Conservation (phyloP, 2,113 vertebrate species). For the Laticauda colubrina region DNA sequence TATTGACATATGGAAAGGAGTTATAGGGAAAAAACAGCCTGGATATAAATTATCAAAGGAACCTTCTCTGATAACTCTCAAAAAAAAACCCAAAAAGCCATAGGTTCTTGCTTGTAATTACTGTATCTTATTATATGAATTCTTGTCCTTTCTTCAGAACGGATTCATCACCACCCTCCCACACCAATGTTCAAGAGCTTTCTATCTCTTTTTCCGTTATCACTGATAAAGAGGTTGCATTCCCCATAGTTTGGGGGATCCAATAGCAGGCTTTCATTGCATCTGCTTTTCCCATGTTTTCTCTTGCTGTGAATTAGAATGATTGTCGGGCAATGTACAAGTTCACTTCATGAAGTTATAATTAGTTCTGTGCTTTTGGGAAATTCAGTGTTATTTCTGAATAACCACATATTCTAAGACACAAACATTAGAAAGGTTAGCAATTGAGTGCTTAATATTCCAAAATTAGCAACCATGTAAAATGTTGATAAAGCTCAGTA, state of each 20-base stretch:
- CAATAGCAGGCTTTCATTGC: background rate
- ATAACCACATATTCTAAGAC: conserved; percentile 33
- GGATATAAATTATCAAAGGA: background rate
- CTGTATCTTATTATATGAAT: background rate
- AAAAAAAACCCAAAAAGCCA: background rate
- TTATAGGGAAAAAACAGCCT: background rate
- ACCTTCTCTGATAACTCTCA: background rate
- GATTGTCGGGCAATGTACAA: background rate
- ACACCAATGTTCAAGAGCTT: background rate
- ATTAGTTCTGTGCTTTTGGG: background rate
- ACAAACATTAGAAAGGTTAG: conserved; percentile 43
- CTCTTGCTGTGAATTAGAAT: background rate
- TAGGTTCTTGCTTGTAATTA: background rate
- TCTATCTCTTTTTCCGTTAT: background rate
- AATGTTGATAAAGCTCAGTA: conserved; percentile 39
- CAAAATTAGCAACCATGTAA: conserved; percentile 45
- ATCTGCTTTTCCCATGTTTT: background rate
- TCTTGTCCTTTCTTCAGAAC: background rate
- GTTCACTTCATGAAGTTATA: background rate
- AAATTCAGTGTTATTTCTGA: background rate
- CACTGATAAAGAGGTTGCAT: background rate
- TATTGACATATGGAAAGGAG: background rate
- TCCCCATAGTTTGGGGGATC: background rate
- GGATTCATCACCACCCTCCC: background rate
- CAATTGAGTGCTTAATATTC: conserved; percentile 40